Evolutionary conservation across 2,797 vertebrate genomes (phyloP).

Genomic region (Pangasius mekongensis): DNA sequence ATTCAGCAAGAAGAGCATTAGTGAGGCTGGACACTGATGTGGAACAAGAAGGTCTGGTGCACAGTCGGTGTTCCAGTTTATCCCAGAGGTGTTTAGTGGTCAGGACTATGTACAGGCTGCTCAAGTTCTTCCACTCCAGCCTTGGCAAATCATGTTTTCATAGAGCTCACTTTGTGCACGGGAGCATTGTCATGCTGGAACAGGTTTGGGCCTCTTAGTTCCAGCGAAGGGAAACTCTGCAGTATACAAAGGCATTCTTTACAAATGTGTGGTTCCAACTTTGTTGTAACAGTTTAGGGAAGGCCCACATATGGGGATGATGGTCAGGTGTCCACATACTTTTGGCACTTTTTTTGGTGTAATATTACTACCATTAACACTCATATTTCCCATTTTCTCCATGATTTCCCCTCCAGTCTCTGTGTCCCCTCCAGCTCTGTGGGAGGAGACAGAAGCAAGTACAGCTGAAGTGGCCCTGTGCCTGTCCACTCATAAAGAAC

Average conservation of each 20-base stretch:
- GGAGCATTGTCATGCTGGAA: neutral
- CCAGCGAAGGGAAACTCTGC: neutral
- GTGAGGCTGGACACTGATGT: neutral
- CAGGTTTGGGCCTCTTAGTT: neutral
- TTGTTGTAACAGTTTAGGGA: neutral
- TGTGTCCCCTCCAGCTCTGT: conserved; percentile 56
- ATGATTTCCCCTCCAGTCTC: conserved; percentile 16
- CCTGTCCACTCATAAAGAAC: conserved; percentile 64
- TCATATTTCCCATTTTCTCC: neutral
- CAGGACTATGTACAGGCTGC: neutral
- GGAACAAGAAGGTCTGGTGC: neutral
- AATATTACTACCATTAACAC: neutral
- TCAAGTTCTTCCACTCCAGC: neutral
- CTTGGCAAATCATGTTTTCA: neutral
- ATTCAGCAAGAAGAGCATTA: neutral
- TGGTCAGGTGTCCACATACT: neutral
- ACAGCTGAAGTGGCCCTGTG: conserved; percentile 72
- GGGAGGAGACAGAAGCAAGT: conserved; percentile 71
- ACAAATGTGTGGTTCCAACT: neutral
- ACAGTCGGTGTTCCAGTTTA: neutral
- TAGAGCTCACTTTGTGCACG: neutral
- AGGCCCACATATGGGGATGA: neutral
- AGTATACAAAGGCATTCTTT: neutral
- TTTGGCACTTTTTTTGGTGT: neutral
- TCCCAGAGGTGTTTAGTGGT: neutral